phyloP scores from a whole-genome alignment of 1,140 invertebrate genomes.

The Mizuhopecten yessoensis region DNA sequence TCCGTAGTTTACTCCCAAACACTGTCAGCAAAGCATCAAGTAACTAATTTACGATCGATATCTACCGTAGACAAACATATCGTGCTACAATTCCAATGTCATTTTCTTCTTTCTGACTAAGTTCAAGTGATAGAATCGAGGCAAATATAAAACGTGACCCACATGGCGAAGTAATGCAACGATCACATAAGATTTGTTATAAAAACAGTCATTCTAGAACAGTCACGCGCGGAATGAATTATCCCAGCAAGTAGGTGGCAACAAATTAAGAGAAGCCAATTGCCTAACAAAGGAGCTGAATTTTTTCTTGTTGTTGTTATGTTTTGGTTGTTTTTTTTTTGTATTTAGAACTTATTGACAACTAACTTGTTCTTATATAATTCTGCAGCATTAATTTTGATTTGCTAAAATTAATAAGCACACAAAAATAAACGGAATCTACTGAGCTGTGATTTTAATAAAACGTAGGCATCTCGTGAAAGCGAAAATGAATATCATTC shows the following conservation, averaged over 20 bases:
- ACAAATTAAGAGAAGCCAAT: neutral
- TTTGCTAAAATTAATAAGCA: too few species aligned
- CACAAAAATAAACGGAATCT: too few species aligned
- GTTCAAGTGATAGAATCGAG: neutral
- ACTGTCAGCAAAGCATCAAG: neutral
- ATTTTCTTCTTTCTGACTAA: neutral
- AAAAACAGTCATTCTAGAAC: neutral
- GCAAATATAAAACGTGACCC: neutral
- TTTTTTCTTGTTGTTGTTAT: too few species aligned
- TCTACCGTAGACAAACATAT: neutral
- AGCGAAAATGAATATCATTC: too few species aligned
- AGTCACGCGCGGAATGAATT: neutral
- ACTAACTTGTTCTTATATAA: too few species aligned
- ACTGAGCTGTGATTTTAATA: too few species aligned
- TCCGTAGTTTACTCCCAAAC: neutral
- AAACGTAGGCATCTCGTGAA: too few species aligned
- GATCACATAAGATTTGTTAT: neutral
- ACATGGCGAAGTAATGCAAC: neutral
- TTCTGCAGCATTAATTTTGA: too few species aligned
- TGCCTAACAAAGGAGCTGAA: too few species aligned
- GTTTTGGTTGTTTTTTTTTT: too few species aligned
- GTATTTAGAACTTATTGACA: too few species aligned
- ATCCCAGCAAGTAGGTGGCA: neutral
- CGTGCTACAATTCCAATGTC: neutral
- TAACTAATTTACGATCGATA: neutral